Evolutionary conservation across 1,140 invertebrate genomes (phyloP).

Genomic region (Sycobia sp.): DNA sequence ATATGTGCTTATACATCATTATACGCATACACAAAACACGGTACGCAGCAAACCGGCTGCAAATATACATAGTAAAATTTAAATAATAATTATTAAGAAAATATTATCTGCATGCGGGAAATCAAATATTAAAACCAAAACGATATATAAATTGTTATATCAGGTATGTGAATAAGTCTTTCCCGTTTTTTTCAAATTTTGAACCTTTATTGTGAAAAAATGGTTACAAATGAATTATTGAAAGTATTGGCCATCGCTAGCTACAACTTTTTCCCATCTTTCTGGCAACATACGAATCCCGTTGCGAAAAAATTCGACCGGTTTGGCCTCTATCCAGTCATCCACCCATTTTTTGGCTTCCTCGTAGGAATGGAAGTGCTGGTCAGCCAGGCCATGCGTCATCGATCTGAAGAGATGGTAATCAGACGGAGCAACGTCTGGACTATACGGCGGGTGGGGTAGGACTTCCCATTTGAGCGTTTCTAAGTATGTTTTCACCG

Average conservation of each 20-base stretch:
- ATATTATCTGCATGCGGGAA: too few species aligned
- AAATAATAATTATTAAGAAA: too few species aligned
- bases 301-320: background rate
- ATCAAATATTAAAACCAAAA: too few species aligned
- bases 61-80: too few species aligned
- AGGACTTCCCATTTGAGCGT: background rate
- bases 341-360: conserved; percentile 18
- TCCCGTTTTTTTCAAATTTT: background rate
- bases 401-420: background rate
- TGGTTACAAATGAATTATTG: background rate
- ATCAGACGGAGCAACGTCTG: background rate
- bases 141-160: too few species aligned
- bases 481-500: background rate
- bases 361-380: conserved; percentile 7
- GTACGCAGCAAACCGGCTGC: too few species aligned
- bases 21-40: too few species aligned
- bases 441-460: background rate
- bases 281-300: background rate
- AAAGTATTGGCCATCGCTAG: conserved; percentile 20
- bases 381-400: background rate
- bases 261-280: conserved; percentile 15
- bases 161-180: too few species aligned
- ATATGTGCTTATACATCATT: too few species aligned
- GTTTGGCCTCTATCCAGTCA: background rate
- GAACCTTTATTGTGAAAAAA: background rate